Evolutionary conservation across 2,888 invertebrate species (phyloP).

Genomic region (Agapostemon virescens): DNA sequence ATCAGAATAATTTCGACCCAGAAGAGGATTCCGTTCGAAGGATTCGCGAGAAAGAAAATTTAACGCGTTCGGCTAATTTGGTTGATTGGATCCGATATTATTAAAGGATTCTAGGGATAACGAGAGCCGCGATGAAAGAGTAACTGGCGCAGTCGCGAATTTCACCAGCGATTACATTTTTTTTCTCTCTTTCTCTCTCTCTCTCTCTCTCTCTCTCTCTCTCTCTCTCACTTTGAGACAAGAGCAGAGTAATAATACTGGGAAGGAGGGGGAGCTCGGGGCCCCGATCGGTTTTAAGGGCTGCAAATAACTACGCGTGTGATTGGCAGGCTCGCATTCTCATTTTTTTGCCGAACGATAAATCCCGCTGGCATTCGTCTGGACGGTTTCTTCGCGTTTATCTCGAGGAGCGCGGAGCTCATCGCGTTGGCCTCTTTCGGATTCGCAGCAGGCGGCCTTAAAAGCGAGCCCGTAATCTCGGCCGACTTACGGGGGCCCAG

Average conservation of each 20-base stretch:
- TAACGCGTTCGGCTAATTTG: neutral
- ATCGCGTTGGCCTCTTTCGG: conserved; percentile 66
- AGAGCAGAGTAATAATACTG: neutral
- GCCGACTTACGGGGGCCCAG: conserved; percentile 39
- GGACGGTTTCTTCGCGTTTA: conserved; percentile 53
- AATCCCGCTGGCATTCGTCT: conserved; percentile 50
- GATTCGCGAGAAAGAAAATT: neutral
- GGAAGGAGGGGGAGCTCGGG: neutral
- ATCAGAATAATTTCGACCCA: neutral
- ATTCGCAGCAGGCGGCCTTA: conserved; percentile 66
- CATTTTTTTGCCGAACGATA: conserved; percentile 42
- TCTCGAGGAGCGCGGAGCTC: conserved; percentile 49
- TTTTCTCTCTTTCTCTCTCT: too few species aligned
- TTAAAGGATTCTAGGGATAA: neutral
- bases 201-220: too few species aligned
- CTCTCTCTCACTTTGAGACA: neutral
- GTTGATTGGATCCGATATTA: neutral
- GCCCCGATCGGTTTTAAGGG: conserved; percentile 30
- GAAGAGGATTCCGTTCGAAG: neutral
- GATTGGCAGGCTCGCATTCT: conserved; percentile 49
- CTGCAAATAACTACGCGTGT: conserved; percentile 32
- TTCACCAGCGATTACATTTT: neutral
- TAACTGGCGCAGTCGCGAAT: neutral
- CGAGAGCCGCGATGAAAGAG: neutral
- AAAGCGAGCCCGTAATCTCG: conserved; percentile 63